Conservation (phyloP, 2,113 vertebrate species). For the Cacatua alba region DNA sequence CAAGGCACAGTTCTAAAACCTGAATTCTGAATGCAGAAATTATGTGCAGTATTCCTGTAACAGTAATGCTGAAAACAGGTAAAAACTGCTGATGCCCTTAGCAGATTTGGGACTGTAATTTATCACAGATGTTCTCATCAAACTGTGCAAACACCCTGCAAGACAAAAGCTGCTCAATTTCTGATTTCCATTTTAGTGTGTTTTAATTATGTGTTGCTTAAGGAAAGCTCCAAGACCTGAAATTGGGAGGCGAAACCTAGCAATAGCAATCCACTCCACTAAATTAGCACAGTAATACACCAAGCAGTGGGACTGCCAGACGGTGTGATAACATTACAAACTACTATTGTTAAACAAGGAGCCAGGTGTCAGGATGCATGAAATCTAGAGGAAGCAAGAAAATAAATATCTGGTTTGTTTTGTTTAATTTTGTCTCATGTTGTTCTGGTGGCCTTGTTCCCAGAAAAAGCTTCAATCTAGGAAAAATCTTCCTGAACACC, state of each 20-base stretch:
- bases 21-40: conserved; percentile 36
- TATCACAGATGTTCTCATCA: conserved; percentile 80
- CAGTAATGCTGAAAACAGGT: conserved; percentile 75
- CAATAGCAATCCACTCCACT: conserved; percentile 69
- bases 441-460: conserved; percentile 33
- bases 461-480: background rate
- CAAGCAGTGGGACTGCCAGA: conserved; percentile 68
- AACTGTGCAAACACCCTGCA: conserved; percentile 58
- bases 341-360: conserved; percentile 66
- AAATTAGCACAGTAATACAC: conserved; percentile 80
- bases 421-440: conserved; percentile 34
- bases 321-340: conserved; percentile 78
- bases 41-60: conserved; percentile 58
- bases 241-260: conserved; percentile 25
- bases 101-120: conserved; percentile 77
- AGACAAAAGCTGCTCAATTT: conserved; percentile 68
- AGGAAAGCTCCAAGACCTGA: conserved; percentile 32
- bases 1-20: conserved; percentile 29
- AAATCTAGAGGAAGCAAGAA: conserved; percentile 67
- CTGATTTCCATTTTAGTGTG: conserved; percentile 55
- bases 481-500: background rate
- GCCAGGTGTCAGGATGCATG: conserved; percentile 78
- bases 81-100: conserved; percentile 76
- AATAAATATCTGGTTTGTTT: conserved; percentile 52
- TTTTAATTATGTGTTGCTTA: conserved; percentile 56